Evolutionary conservation across 2,113 vertebrate species (phyloP), one percentile per base, ranked within the genome.

Genomic region (Litocranius walleri): DNA sequence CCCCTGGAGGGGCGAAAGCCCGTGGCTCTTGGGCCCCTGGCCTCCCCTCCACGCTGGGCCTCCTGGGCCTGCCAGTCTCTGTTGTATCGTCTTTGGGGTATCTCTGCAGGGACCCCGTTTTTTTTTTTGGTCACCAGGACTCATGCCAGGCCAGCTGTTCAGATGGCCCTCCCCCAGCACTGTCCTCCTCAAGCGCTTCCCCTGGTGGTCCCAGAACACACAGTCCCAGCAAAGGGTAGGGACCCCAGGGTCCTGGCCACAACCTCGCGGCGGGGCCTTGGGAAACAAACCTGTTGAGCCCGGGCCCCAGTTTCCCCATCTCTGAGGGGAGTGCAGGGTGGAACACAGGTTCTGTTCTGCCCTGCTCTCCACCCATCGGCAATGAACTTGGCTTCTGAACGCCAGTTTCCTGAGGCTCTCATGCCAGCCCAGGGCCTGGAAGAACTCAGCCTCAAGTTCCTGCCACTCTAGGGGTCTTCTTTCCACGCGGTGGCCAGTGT

Each of bases 341-440:
- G 8, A 48, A 10, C 1, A 14, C 82, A 19, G 40, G 33, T 19
- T 30, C 8, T 17, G 1, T 36, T 15, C 36, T 64, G 57, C 33
- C n/a, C 5, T 36, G 21, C 33, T 0, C 25, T 23, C 4, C 3
- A 9, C 16, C 30, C 0, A 1, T 11, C 5, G 0, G 40, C 0
- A 0, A 13, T 33, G 78, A 71, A 5, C n/a, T 14, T 19, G 4
- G 25, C 33, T 25, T 52, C 12, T 1, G 13, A 4, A 7, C 4
- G 21, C 25, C 29, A 15, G 40, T 3, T 9, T 89, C n/a, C 25
- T 6, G 43, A 1, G 54, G 8, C 1, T 64, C 45, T 27, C 16
- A 0, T 2, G 19, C n/a, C 15, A 5, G 4, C 21, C 6, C n/a
- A 0, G 40, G 6, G 10, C 67, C 86, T 50, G 50, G 64, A 54